Evolutionary conservation across 2,888 invertebrate genomes (phyloP).

Genomic region (Netelia melanura): DNA sequence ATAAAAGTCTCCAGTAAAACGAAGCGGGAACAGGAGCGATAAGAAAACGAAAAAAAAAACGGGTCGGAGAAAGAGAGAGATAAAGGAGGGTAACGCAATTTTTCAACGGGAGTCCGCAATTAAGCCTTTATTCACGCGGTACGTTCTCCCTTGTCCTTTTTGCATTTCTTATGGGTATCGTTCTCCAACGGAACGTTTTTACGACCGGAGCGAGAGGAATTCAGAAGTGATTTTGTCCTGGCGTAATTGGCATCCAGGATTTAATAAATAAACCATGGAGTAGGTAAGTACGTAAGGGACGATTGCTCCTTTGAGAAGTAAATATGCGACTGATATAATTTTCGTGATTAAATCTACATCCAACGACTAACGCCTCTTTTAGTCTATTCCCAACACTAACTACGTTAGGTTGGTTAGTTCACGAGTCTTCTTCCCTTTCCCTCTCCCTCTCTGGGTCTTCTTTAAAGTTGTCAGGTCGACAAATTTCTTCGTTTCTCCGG

Average conservation of each 20-base stretch:
- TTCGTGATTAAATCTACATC: background rate
- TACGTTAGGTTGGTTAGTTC: background rate
- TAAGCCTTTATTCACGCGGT: slow-evolving; percentile 24
- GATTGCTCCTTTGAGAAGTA: no score
- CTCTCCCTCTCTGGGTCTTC: no score
- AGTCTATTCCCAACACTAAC: background rate
- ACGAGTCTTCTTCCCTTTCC: background rate
- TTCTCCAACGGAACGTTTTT: slow-evolving; percentile 3
- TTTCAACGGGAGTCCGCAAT: slow-evolving; percentile 45
- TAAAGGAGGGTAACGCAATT: slow-evolving; percentile 36
- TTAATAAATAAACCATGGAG: no score
- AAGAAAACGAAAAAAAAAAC: background rate
- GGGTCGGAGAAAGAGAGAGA: slow-evolving; percentile 20
- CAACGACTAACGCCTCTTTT: background rate
- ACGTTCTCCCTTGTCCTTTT: slow-evolving; percentile 17
- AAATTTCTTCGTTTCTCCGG: background rate
- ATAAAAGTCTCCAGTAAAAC: background rate
- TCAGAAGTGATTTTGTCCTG: background rate
- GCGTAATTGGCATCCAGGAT: no score
- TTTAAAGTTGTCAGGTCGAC: background rate
- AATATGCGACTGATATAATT: background rate
- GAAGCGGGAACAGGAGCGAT: background rate
- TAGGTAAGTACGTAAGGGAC: no score
- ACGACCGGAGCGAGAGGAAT: slow-evolving; percentile 6
- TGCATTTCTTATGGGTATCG: slow-evolving; percentile 32